These are phyloP conservation scores for Ahaetulla prasina DNA, from an alignment of 2,113 vertebrate species.

Conservation along the genomic window DNA sequence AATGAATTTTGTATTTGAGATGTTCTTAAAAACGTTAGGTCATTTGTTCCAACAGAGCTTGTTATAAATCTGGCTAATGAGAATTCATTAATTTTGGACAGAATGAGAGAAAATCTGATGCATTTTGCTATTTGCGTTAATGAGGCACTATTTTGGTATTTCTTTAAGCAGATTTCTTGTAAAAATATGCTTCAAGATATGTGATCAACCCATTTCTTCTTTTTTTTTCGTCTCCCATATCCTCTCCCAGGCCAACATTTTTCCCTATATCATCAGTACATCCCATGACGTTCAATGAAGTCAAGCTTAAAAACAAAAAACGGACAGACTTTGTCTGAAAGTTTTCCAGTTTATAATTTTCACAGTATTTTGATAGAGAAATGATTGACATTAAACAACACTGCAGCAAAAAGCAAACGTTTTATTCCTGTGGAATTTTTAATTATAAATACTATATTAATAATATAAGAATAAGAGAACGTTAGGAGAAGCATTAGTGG, in stretches of 20 bases:
- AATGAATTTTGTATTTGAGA: background rate
- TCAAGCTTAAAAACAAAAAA: no score
- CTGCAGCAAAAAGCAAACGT: background rate
- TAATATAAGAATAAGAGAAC: background rate
- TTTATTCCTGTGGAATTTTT: background rate
- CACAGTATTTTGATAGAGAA: background rate
- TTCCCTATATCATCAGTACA: no score
- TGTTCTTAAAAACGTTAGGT: background rate
- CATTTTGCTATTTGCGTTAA: background rate
- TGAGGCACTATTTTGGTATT: background rate
- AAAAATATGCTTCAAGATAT: background rate
- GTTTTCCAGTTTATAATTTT: no score
- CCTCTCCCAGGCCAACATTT: no score
- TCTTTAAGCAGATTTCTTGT: background rate
- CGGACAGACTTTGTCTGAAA: no score
- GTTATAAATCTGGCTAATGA: background rate
- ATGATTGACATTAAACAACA: background rate
- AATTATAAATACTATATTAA: background rate
- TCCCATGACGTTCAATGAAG: no score
- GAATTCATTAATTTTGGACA: background rate
- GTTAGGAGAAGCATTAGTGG: background rate
- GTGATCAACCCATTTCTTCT: background rate
- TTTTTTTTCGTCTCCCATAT: no score
- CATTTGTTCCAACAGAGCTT: background rate
- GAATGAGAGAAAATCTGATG: background rate